phyloP scores from a whole-genome alignment of 2,113 vertebrate species.

The Tachuris rubrigastra region DNA sequence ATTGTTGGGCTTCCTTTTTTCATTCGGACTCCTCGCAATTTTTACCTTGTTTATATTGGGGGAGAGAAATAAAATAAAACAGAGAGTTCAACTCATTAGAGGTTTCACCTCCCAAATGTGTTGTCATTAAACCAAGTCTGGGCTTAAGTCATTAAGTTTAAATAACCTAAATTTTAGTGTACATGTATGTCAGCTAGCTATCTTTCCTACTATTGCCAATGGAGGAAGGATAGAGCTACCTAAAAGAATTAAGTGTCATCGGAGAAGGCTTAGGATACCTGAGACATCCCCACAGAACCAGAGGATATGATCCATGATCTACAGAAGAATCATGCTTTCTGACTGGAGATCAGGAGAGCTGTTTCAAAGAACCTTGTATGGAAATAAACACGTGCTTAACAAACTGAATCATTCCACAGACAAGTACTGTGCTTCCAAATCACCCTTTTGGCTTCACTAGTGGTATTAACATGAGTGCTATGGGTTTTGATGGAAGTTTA shows the following conservation, averaged over 20 bases:
- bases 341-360: not conserved
- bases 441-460: not conserved
- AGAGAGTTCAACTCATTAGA: not conserved
- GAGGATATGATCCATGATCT: not conserved
- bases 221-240: not conserved
- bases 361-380: not conserved
- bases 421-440: not conserved
- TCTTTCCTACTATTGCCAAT: not conserved
- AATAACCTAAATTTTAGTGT: not conserved
- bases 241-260: not conserved
- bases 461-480: not conserved
- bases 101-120: not conserved
- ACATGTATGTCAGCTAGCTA: fast-evolving
- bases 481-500: not conserved
- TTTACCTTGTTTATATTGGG: not conserved
- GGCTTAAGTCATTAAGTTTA: not conserved
- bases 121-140: not conserved
- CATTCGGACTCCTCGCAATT: not conserved
- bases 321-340: not conserved
- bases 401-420: not conserved
- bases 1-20: not conserved
- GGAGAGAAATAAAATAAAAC: not conserved
- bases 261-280: not conserved
- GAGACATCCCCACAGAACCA: not conserved
- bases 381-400: not conserved